phyloP scores from a whole-genome alignment of 1,140 invertebrate genomes.

The Scaptomyza graminum region DNA sequence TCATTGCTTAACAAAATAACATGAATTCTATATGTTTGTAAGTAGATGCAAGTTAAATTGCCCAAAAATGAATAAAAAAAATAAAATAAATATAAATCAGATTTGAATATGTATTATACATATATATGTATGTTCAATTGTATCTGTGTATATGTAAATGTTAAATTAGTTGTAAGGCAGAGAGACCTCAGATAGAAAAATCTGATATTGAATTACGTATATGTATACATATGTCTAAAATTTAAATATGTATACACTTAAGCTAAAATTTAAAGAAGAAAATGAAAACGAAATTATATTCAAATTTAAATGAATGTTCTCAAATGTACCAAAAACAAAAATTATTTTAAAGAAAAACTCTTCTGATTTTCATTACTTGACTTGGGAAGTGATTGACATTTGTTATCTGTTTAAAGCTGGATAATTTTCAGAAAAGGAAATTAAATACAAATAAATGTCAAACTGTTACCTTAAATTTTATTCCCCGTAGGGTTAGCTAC shows the following conservation, averaged over 20 bases:
- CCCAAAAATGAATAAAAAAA: slow-evolving; percentile 6
- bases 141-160: slow-evolving; percentile 73
- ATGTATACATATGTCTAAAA: too few species aligned
- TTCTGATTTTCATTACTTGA: not conserved
- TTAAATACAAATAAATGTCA: not conserved
- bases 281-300: slow-evolving; percentile 65
- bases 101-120: slow-evolving; percentile 29
- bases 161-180: slow-evolving; percentile 73
- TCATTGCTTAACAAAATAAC: slow-evolving; percentile 10
- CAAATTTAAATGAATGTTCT: slow-evolving; percentile 74
- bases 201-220: slow-evolving; percentile 59
- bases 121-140: slow-evolving; percentile 20
- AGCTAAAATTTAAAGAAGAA: slow-evolving; percentile 52
- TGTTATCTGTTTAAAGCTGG: not conserved
- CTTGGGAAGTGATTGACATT: too few species aligned
- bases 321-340: slow-evolving; percentile 72
- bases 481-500: too few species aligned
- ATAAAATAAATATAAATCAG: not conserved
- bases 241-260: slow-evolving; percentile 60
- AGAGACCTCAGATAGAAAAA: slow-evolving; percentile 45
- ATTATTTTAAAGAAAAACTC: slow-evolving; percentile 18
- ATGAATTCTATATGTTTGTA: slow-evolving; percentile 28
- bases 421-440: not conserved
- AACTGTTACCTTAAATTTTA: not conserved
- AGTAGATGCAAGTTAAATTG: slow-evolving; percentile 11